phyloP scores from a whole-genome alignment of 2,888 invertebrate genomes.

The Eupelmus urozonus region DNA sequence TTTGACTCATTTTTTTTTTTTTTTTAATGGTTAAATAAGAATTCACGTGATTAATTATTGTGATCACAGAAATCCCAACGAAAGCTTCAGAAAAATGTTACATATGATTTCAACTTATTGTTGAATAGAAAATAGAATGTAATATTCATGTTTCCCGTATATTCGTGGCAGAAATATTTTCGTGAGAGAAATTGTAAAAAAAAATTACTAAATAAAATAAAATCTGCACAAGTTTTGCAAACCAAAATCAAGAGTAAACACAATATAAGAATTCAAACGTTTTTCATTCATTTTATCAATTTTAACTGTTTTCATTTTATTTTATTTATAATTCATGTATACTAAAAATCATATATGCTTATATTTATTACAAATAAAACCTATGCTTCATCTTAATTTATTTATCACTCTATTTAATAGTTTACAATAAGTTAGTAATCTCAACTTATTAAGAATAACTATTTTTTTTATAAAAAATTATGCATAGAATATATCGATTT shows the following conservation, averaged over 20 bases:
- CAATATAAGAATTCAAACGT: no score
- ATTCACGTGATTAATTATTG: slow-evolving; percentile 37
- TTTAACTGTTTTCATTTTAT: no score
- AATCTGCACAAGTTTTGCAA: background rate
- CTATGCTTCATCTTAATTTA: no score
- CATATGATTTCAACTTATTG: slow-evolving; percentile 27
- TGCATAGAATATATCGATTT: no score
- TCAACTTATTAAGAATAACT: no score
- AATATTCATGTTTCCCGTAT: slow-evolving; percentile 28
- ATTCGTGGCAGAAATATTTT: slow-evolving; percentile 47
- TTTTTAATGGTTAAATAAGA: no score
- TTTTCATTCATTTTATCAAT: no score
- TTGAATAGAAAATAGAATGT: slow-evolving; percentile 15
- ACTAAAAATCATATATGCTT: background rate
- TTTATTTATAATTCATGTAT: background rate
- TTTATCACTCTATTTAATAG: no score
- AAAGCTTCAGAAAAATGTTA: slow-evolving; percentile 47
- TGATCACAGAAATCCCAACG: slow-evolving; percentile 51
- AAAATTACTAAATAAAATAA: no score
- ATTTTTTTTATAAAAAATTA: no score
- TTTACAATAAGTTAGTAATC: no score
- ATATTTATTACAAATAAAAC: no score
- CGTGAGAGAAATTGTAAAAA: background rate
- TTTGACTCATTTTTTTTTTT: background rate
- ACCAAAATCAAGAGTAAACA: background rate